Evolutionary conservation across 2,113 vertebrate species (phyloP).

Genomic region (Phaethornis superciliosus): DNA sequence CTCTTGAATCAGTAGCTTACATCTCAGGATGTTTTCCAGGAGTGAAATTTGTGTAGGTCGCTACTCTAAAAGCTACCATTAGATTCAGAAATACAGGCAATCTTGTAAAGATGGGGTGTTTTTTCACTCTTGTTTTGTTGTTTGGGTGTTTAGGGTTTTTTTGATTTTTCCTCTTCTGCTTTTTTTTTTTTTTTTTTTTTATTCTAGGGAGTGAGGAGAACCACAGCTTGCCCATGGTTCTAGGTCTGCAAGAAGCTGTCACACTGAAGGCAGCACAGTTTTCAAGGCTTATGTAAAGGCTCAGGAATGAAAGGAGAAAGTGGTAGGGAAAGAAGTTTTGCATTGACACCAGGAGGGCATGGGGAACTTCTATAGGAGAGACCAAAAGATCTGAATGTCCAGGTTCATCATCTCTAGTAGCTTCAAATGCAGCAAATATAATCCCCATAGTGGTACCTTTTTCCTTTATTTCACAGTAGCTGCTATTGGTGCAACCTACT

Average conservation of each 20-base stretch:
- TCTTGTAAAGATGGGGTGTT: not conserved
- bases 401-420: not conserved
- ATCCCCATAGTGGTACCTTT: not conserved
- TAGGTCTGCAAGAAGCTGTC: not conserved
- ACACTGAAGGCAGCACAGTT: not conserved
- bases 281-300: not conserved
- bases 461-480: not conserved
- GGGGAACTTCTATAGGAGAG: not conserved
- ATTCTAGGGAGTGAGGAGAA: not conserved
- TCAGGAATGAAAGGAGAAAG: not conserved
- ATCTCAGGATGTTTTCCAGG: not conserved
- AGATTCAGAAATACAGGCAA: not conserved
- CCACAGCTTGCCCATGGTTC: fast-evolving
- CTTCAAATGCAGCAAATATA: not conserved
- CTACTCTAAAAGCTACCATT: not conserved
- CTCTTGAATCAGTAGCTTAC: not conserved
- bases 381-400: not conserved
- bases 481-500: not conserved
- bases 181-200: not conserved
- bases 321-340: not conserved
- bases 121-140: not conserved
- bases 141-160: no score
- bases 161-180: no score
- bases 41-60: not conserved
- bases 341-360: not conserved